Evolutionary conservation across 1,140 invertebrate genomes (phyloP).

Genomic region (Cydia fagiglandana): DNA sequence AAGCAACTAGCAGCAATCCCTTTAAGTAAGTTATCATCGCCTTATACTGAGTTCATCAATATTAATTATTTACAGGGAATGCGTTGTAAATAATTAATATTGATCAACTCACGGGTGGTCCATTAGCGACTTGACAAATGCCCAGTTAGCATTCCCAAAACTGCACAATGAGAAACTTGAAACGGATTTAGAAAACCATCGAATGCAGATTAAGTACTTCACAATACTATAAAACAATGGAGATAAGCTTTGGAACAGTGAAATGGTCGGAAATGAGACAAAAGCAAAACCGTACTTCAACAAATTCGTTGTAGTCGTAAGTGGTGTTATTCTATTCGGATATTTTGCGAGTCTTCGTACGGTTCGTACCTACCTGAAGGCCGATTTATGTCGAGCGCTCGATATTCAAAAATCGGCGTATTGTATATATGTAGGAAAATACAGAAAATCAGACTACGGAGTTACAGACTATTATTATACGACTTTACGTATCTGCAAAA

Average conservation of each 20-base stretch:
- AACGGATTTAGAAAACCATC: background rate
- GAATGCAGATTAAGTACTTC: background rate
- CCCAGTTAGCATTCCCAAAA: background rate
- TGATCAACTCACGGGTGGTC: slow-evolving; percentile 2
- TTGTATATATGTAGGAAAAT: background rate
- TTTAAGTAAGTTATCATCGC: background rate
- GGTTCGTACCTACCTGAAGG: too few relatives aligned
- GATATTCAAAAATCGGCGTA: background rate
- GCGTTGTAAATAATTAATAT: background rate
- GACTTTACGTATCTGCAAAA: too few relatives aligned
- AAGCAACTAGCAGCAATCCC: background rate
- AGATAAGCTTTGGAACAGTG: background rate
- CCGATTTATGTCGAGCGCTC: too few relatives aligned
- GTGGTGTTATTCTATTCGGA: background rate
- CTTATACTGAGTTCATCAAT: background rate
- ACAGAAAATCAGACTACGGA: too few relatives aligned
- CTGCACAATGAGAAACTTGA: background rate
- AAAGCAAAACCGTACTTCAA: slow-evolving; percentile 1
- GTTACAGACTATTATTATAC: too few relatives aligned
- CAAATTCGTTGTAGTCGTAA: background rate
- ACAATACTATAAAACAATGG: background rate
- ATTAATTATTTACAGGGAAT: background rate
- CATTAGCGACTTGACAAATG: background rate
- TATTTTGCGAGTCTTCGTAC: background rate
- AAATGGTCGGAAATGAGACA: background rate